These are phyloP conservation scores for Nothocercus nigrocapillus DNA, from an alignment of 2,113 vertebrate species.

Conservation along the genomic window DNA sequence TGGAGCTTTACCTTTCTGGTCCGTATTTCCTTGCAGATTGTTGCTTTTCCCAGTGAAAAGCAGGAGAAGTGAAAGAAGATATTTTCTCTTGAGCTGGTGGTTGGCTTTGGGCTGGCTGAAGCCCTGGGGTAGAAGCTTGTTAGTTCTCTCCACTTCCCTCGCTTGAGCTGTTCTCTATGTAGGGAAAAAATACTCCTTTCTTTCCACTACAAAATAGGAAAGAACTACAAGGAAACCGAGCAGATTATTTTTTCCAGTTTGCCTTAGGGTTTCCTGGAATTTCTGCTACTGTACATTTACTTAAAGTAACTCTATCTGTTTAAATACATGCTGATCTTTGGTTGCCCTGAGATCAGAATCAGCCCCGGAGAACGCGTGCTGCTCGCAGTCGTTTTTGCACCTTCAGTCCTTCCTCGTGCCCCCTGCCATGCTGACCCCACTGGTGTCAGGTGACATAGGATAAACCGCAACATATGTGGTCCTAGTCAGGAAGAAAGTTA, in stretches of 20 bases:
- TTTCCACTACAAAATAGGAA: constrained; percentile 11
- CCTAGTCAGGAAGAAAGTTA: neutral
- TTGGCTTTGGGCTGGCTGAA: neutral
- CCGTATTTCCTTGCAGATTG: neutral
- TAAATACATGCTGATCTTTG: constrained; percentile 70
- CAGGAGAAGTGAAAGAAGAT: constrained; percentile 23
- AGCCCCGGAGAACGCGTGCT: constrained; percentile 33
- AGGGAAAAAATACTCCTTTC: neutral
- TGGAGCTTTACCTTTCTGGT: neutral
- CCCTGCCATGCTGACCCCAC: neutral
- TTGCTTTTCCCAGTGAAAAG: constrained; percentile 43
- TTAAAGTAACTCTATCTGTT: constrained; percentile 72
- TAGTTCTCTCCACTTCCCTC: neutral
- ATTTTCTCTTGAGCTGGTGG: constrained; percentile 1
- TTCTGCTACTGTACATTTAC: constrained; percentile 73
- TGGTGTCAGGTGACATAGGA: constrained; percentile 33
- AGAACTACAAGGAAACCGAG: constrained; percentile 31
- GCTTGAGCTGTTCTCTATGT: constrained; percentile 4
- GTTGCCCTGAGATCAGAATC: constrained; percentile 63
- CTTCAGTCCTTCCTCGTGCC: constrained; percentile 38
- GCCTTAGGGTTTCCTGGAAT: constrained; percentile 68
- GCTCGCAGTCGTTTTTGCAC: constrained; percentile 39
- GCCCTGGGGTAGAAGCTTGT: neutral
- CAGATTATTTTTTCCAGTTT: constrained; percentile 60
- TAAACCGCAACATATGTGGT: constrained; percentile 69